Evolutionary conservation across 1,140 invertebrate species (phyloP), one percentile per base, ranked within the genome.

Genomic region (Philopotamus ludificatus): DNA sequence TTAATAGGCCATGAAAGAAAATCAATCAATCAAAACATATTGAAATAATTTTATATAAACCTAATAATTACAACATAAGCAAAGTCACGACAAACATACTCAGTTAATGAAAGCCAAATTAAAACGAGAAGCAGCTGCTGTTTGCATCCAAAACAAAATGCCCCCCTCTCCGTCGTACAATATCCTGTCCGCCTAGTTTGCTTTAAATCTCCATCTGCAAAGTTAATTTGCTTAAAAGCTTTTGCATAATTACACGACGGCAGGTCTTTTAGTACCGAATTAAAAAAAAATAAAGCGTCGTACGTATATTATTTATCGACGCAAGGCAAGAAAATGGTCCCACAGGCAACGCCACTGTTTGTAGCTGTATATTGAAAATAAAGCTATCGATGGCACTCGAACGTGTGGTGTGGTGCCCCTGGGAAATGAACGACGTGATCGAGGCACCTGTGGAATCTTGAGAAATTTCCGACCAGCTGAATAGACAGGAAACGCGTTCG

Each of bases 191-290:
- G 53, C 22, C 42, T 34, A 45, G 42, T 60, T 47, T 25, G 23
- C 41, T 60, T 60, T 47, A 16, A 49, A 60, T 47, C 47, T 60
- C 22, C 28, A 26, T 60, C 42, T 60, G 34, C 42, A 47, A 47
- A 60, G 57, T 60, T 60, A 60, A 60, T 60, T 60, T 60, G 57
- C 57, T 60, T 60, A 47, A 60, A 60, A 60, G 57, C 57, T 60
- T 60, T 47, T 34, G 42, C 57, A 47, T 60, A 60, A 60, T 60
- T 60, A 44, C 57, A 16, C 4, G 39, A 16, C n/a, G n/a, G n/a
- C n/a, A n/a, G 53, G 10, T 34, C 28, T 45, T 44, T 55, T 20
- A 18, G 22, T 16, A 22, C 1, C 50, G 39, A 58, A n/a, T n/a
- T n/a, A n/a, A n/a, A n/a, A n/a, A 58, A 42, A 44, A 42, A 2